Evolutionary conservation across 1,140 invertebrate species (phyloP), one percentile per base, ranked within the genome.

Genomic region (Batillaria attramentaria): DNA sequence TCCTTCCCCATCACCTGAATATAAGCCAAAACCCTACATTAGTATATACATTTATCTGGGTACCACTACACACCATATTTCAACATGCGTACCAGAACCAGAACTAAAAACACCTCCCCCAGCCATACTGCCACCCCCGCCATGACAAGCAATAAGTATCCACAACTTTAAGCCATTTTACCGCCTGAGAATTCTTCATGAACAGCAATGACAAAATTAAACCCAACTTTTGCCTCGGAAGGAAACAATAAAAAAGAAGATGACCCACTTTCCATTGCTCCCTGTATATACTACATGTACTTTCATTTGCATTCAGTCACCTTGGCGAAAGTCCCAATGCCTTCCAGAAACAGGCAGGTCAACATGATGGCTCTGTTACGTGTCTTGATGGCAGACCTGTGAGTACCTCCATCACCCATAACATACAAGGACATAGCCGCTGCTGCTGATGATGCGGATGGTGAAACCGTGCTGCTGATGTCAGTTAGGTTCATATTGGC

Each of bases 311-410:
- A n/a, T n/a, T n/a, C n/a, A n/a, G n/a, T 66, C 28, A 88, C 87
- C 81, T 87, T 83, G 33, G 86, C 79, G 80, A 87, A 87, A 28
- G 75, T 81, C 33, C 84, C 87, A 73, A 88, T 77, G 35, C 87
- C 87, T 78, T 87, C 87, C 73, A 88, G 42, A 46, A 81, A 84
- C 20, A 88, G 76, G 54, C 86, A 85, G 41, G 83, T 86, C 79
- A 86, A 82, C 28, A 88, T 50, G 39, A 85, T 87, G 72, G 86
- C 85, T 31, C 72, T 78, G 72, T 88, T 86, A 41, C 77, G 78
- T 24, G 80, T 78, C 13, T 72, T 69, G 16, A 81, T 66, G 54
- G 62, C 77, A 18, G 70, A 50, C 13, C 54, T 66, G 33, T 50
- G 20, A 1, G 18, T 74, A n/a, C 70, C 65, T 28, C 18, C 65